Base-by-base conservation (phyloP, 2,888 invertebrate genomes). In the Netelia virgata region DNA sequence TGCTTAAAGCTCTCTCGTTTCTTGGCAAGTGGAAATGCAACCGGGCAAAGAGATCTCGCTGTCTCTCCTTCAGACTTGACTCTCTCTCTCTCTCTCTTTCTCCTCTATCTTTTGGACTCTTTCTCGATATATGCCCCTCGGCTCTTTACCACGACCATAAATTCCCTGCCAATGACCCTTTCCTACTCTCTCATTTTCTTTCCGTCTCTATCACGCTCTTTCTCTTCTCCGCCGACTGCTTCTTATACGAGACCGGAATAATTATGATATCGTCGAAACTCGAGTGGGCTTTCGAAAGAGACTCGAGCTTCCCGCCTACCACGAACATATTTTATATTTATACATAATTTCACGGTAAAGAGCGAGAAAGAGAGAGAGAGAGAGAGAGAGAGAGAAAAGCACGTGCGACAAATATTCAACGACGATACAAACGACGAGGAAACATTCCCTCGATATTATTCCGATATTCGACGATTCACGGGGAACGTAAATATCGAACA, bases 241-340 rank as follows among this genome's bases (percentile, higher is more conserved):
- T 77, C 59, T 82, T 76, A 63, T 63, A 81, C 82, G 68, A 76
- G 84, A 69, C 76, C 57, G 68, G 70, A 82, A 84, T 84, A 82
- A 77, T 84, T 82, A 84, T 84, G 73, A 20, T 47, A 18, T 53
- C 53, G 84, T 55, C 61, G 61, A 77, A 59, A 66, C 41, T 72
- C 18, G 59, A 59, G 36, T 28, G 47, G 75, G 70, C 64, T 69
- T 83, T 53, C 3, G n/a, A 47, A 55, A 70, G 28, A 28, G 5
- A 3, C 5, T 28, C 5, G 28, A 3, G 28, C 28, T 0, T 5
- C 5, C 5, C 28, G 5, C 28, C 2, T 28, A 28, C 28, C 6
- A 28, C 28, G 28, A 28, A 28, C 5, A 28, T 28, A 28, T 28
- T 28, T 28, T 28, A 28, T 28, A 28, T 28, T 28, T 28, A 28